phyloP scores from a whole-genome alignment of 2,797 vertebrate genomes.

The Onychomys arenicola region DNA sequence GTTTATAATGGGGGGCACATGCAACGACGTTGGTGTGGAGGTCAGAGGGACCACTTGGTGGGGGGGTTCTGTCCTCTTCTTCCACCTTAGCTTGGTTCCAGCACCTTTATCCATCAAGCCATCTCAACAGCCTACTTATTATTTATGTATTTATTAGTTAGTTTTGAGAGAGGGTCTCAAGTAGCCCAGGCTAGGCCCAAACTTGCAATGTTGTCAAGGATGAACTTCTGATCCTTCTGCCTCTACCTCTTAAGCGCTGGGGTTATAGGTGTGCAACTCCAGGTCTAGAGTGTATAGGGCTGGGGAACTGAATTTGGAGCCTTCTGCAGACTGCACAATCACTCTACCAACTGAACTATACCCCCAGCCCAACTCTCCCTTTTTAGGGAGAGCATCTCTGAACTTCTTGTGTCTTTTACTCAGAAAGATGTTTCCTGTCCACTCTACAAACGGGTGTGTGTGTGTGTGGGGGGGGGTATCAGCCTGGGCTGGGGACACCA shows the following conservation, averaged over 20 bases:
- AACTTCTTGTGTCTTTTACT: not conserved
- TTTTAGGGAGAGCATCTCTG: not conserved
- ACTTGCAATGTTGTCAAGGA: not conserved
- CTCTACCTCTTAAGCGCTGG: not conserved
- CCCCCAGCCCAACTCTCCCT: not conserved
- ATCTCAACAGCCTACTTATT: too few relatives aligned
- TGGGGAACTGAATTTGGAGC: not conserved
- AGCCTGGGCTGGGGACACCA: rapidly evolving
- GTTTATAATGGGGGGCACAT: too few relatives aligned
- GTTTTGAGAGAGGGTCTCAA: not conserved
- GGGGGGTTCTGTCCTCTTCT: not conserved
- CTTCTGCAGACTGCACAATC: too few relatives aligned
- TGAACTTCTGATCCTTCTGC: not conserved
- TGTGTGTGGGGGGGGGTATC: not conserved
- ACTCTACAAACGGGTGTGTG: too few relatives aligned
- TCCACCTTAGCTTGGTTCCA: too few relatives aligned
- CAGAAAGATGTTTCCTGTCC: not conserved
- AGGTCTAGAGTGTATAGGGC: too few relatives aligned
- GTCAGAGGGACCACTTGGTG: not conserved
- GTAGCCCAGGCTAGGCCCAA: not conserved
- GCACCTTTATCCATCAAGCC: not conserved
- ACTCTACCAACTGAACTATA: too few relatives aligned
- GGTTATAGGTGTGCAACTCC: not conserved
- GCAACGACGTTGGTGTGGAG: not conserved
- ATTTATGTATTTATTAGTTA: not conserved